Evolutionary conservation across 2,797 vertebrate genomes (phyloP).

Genomic region (Phoeniculus purpureus): DNA sequence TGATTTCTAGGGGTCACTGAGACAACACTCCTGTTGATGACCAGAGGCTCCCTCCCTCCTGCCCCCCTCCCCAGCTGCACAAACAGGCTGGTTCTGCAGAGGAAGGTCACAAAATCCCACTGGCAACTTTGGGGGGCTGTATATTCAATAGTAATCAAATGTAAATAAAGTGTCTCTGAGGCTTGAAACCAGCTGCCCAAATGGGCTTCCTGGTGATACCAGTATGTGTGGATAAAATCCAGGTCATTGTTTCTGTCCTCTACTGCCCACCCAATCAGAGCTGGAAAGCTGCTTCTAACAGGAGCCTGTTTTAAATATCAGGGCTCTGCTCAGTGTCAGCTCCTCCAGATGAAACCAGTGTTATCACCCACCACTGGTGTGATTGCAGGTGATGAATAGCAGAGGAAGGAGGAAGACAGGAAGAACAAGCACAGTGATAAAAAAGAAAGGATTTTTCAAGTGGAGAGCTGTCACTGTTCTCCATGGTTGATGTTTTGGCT

Average conservation of each 20-base stretch:
- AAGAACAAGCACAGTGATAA: neutral
- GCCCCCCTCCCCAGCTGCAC: neutral
- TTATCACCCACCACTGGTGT: neutral
- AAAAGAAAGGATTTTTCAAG: neutral
- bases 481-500: neutral
- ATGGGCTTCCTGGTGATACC: neutral
- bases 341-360: neutral
- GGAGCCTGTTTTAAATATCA: neutral
- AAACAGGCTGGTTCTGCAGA: neutral
- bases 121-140: neutral
- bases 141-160: neutral
- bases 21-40: neutral
- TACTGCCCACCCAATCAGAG: neutral
- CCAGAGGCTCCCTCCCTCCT: neutral
- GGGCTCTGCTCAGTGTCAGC: neutral
- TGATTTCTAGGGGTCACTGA: neutral
- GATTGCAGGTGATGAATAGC: neutral
- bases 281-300: neutral
- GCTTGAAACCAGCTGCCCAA: neutral
- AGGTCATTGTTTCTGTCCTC: neutral
- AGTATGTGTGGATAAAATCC: neutral
- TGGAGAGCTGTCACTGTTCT: neutral
- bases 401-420: neutral
- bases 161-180: neutral
- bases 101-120: neutral